Conservation (phyloP, 2,888 invertebrate genomes). For the Ophonus ardosiacus region DNA sequence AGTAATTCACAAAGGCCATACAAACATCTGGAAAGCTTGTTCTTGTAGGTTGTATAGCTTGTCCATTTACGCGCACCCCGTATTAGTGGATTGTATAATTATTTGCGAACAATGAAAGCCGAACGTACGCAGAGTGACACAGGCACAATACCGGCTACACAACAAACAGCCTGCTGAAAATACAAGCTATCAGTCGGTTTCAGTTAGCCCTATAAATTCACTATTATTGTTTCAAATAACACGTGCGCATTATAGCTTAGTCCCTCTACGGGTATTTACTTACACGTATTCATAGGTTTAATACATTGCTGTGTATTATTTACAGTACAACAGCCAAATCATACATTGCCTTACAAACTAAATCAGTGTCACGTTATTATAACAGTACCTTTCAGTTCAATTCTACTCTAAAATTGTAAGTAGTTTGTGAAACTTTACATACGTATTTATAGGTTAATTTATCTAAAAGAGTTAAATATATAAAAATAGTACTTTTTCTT, state of each 20-base stretch:
- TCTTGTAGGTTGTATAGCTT: conserved; percentile 12
- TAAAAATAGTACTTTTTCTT: too few relatives aligned
- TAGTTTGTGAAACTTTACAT: too few relatives aligned
- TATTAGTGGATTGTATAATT: conserved; percentile 49
- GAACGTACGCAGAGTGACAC: conserved; percentile 19
- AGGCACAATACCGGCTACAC: conserved; percentile 1
- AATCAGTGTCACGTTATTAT: too few relatives aligned
- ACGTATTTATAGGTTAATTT: too few relatives aligned
- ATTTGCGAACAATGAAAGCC: conserved; percentile 51
- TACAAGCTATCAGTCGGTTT: conserved; percentile 29
- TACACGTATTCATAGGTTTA: not conserved
- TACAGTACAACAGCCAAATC: not conserved
- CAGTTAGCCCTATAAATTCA: conserved; percentile 41
- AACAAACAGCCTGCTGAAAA: conserved; percentile 12
- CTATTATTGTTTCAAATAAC: conserved; percentile 22
- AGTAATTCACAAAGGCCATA: conserved; percentile 1
- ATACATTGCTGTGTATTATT: not conserved
- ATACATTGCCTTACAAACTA: not conserved
- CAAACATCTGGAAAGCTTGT: conserved; percentile 28
- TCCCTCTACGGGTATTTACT: not conserved
- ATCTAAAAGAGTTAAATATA: too few relatives aligned
- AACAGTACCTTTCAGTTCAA: too few relatives aligned
- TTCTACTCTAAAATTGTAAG: too few relatives aligned
- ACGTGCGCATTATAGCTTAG: not conserved
- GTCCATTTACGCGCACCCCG: conserved; percentile 38